Percentiles rank a stretch among this genome's conserved stretches.
These are phyloP conservation scores for Mythimna loreyi DNA, from an alignment of 2,888 invertebrate genomes.

Conservation along the genomic window DNA sequence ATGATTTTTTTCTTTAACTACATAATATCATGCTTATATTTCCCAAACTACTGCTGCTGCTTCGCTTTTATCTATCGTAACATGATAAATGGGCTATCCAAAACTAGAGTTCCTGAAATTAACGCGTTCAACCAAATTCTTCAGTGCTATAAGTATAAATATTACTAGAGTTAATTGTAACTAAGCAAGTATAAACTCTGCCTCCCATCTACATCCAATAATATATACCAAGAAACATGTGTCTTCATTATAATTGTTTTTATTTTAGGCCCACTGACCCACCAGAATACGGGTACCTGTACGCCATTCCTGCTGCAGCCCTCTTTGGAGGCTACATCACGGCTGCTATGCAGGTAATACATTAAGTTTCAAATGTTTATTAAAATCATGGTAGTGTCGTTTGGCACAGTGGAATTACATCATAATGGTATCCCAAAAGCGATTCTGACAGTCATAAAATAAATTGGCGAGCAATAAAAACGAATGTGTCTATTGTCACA, in stretches of 20 bases:
- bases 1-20: background rate
- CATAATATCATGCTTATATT: background rate
- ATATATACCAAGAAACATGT: background rate
- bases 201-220: background rate
- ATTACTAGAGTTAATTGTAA: no score
- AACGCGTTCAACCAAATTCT: no score
- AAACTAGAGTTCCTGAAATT: no score
- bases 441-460: no score
- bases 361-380: background rate
- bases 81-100: no score
- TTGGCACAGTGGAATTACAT: no score
- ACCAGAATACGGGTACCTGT: slow-evolving; percentile 95
- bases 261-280: slow-evolving; percentile 93
- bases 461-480: background rate
- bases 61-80: no score
- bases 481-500: background rate
- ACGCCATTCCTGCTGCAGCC: slow-evolving; percentile 94
- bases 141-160: no score
- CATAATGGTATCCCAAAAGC: no score
- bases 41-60: background rate
- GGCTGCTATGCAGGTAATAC: slow-evolving; percentile 89
- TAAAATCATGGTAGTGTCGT: background rate
- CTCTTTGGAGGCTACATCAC: slow-evolving; percentile 93
- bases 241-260: background rate
- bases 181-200: no score